Base-by-base conservation (phyloP, 2,113 vertebrate species). In the Malurus cyaneus region DNA sequence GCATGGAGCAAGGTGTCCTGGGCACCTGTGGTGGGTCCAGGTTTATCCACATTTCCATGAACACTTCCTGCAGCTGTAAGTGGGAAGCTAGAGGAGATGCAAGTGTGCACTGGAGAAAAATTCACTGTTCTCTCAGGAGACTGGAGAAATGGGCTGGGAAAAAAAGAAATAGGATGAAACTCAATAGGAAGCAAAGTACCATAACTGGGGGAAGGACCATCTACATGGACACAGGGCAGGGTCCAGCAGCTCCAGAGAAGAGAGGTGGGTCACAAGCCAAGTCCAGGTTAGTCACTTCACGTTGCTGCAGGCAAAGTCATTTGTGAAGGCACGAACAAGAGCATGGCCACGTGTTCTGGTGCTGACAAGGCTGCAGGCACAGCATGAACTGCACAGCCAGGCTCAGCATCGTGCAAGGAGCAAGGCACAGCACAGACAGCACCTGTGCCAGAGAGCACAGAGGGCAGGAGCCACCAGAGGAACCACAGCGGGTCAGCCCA, bases 91-190 rank as follows among this genome's bases (percentile, higher is more conserved):
- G 50, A 92, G 59, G 59, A 94, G 90, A 25, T 70, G 67, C 67
- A 83, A 93, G 39, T 4, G 1, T 4, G 1, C 1, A 3, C 76
- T 59, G 71, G 31, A 89, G 81, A 84, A 86, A 71, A 84, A 88
- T 29, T 90, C 67, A 72, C 46, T 2, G 1, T 83, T 92, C 85
- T 73, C 50, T 83, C 71, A 62, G 95, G 18, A 96, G 62, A 87
- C 59, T 50, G 90, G 23, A 95, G 86, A 86, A 90, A 94, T 6
- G 56, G 82, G 82, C 86, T 96, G 90, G 72, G 71, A 46, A 92
- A 70, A 80, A 88, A 85, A 94, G 59, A 88, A 90, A 93, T 4
- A 62, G 67, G 76, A 80, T 78, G 80, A 90, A 94, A 93, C 23
- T 90, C 86, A 80, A 42, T 5, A 72, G 76, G 42, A 70, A 79